A percentile compares a stretch with the other conserved stretches of the same genome.
These are phyloP conservation scores for Scaptodrosophila latifasciaeformis DNA, from an alignment of 2,888 invertebrate species.

Conservation along the genomic window DNA sequence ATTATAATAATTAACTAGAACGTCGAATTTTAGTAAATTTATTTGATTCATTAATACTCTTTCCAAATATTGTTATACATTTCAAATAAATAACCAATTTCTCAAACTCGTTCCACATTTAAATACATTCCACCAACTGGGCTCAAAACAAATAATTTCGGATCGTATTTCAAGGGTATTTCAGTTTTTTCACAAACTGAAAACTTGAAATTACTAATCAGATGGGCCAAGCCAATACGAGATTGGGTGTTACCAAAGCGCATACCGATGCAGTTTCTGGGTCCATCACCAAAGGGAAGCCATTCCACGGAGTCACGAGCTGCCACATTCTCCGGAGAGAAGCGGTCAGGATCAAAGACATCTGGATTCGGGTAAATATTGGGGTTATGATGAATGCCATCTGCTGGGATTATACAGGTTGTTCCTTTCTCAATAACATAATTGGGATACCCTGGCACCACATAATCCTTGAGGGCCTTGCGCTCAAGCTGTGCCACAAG, in stretches of 20 bases:
- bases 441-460: conserved; percentile 75
- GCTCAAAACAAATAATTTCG: conserved; percentile 32
- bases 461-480: conserved; percentile 76
- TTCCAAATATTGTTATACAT: no score
- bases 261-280: conserved; percentile 70
- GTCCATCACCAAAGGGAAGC: conserved; percentile 73
- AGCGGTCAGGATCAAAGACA: conserved; percentile 80
- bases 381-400: conserved; percentile 78
- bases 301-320: conserved; percentile 74
- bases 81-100: no score
- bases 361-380: conserved; percentile 77
- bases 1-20: no score
- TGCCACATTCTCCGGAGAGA: conserved; percentile 77
- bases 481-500: conserved; percentile 77
- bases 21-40: no score
- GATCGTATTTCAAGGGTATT: conserved; percentile 19
- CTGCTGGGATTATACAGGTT: conserved; percentile 54
- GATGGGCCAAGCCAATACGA: conserved; percentile 56
- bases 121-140: conserved; percentile 46
- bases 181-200: conserved; percentile 19
- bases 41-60: no score
- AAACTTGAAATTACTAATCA: conserved; percentile 61
- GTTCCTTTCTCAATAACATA: conserved; percentile 75
- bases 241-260: conserved; percentile 70
- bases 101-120: conserved; percentile 23